Base-by-base conservation (phyloP, 2,888 invertebrate species). In the Gastracanthus pulcherrimus region DNA sequence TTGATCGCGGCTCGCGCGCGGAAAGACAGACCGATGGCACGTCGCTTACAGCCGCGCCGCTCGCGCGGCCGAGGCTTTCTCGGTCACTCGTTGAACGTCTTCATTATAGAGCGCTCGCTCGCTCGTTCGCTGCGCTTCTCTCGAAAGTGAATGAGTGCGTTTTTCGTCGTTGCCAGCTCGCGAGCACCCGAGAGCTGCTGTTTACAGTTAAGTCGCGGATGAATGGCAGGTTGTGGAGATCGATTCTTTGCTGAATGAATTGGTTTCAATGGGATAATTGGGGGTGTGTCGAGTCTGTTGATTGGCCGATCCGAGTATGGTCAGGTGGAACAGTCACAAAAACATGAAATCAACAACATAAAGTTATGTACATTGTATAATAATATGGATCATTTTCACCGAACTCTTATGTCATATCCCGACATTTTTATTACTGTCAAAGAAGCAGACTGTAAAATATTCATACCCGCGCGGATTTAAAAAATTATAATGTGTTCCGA, bases 51-150 rank as follows among this genome's bases (percentile, higher is more conserved):
- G n/a, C n/a, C n/a, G 41, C 6, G 26, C 19, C 7, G 29, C 19
- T 11, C 26, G 29, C 26, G 1, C 3, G 31, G 26, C 26, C 26
- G 23, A 36, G 38, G 71, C 38, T 71, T 71, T 60, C 58, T 72
- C 38, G 58, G 36, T 34, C 58, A 60, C 13, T 51, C 55, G 60
- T n/a, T 19, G 36, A 55, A 72, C 75, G 81, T 51, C 79, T 82
- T 80, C 58, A 82, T 78, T 76, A 19, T 26, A 13, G 7, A 16
- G 19, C 16, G 45, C 1, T 38, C 45, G 38, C 9, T 13, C 41
- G 45, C 36, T 31, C 13, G 48, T 23, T 1, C 9, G 19, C 9
- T 13, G 9, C 31, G 62, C 75, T 79, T 36, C 58, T 81, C 76
- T 60, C 31, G 60, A 60, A 71, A 58, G 58, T 72, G 72, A 72